Conservation (phyloP, 2,113 vertebrate species). For the Tautogolabrus adspersus region DNA sequence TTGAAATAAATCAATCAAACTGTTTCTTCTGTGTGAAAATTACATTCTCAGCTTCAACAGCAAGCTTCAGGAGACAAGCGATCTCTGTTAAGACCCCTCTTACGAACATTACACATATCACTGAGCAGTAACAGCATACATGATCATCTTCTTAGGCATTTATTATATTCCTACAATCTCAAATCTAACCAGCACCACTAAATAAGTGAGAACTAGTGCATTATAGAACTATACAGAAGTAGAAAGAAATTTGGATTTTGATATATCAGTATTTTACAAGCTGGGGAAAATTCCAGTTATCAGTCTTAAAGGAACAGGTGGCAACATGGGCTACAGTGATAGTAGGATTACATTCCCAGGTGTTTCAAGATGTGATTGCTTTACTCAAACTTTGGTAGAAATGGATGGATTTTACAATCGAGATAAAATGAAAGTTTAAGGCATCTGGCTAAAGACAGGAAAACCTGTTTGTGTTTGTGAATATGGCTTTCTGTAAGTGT, state of each 20-base stretch:
- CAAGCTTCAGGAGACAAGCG: constrained; percentile 10
- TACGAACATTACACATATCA: constrained; percentile 20
- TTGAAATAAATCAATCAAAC: constrained; percentile 84
- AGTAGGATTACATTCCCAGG: constrained; percentile 63
- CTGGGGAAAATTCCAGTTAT: constrained; percentile 31
- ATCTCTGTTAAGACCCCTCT: background rate
- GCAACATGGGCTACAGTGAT: constrained; percentile 38
- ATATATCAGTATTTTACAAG: constrained; percentile 55
- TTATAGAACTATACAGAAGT: constrained; percentile 50
- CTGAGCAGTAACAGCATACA: constrained; percentile 62
- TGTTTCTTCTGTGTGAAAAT: constrained; percentile 72
- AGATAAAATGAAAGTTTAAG: constrained; percentile 75
- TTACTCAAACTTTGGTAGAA: constrained; percentile 45
- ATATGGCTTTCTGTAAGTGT: constrained; percentile 68
- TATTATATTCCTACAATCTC: constrained; percentile 21
- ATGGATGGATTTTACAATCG: constrained; percentile 28
- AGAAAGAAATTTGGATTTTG: constrained; percentile 62
- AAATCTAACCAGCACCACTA: constrained; percentile 33
- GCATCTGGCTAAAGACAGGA: constrained; percentile 69
- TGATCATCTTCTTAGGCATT: constrained; percentile 44
- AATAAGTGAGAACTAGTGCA: constrained; percentile 25
- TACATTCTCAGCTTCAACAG: constrained; percentile 69
- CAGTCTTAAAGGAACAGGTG: constrained; percentile 42
- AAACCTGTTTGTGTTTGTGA: constrained; percentile 38
- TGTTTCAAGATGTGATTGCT: constrained; percentile 56